phyloP scores from a whole-genome alignment of 1,140 invertebrate genomes.

The Anagrus nilaparvatae region DNA sequence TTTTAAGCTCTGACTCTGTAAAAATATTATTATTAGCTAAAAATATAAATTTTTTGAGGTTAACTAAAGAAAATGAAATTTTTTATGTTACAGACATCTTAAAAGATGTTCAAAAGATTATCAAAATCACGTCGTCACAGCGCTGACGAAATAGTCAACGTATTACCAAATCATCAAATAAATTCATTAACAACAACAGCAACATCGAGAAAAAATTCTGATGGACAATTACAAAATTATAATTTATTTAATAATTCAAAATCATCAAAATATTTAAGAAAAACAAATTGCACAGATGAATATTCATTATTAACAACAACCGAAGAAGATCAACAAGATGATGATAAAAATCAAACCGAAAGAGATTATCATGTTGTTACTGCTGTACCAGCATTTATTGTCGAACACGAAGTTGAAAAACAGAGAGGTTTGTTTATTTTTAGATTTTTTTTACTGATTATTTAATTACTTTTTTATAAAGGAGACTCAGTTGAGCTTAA shows the following conservation, averaged over 20 bases:
- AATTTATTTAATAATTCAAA: too few species aligned
- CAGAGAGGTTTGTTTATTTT: constrained; percentile 26
- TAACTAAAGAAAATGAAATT: constrained; percentile 1
- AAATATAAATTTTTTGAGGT: not conserved
- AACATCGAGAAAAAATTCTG: constrained; percentile 24
- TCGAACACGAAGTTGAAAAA: constrained; percentile 42
- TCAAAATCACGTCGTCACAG: constrained; percentile 38
- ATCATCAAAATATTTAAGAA: too few species aligned
- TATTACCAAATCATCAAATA: too few species aligned
- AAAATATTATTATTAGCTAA: too few species aligned
- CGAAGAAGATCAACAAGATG: too few species aligned
- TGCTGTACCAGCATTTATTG: constrained; percentile 44
- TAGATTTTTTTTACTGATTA: not conserved
- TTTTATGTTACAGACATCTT: constrained; percentile 19
- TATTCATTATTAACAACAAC: constrained; percentile 27
- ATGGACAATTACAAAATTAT: constrained; percentile 25
- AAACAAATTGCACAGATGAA: constrained; percentile 35
- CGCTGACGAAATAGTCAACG: constrained; percentile 30
- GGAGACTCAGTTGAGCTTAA: not conserved
- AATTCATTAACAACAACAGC: too few species aligned
- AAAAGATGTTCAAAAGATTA: constrained; percentile 37
- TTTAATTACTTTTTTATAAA: too few species aligned
- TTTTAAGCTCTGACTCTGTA: too few species aligned
- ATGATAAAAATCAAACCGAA: too few species aligned
- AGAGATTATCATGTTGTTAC: constrained; percentile 44